phyloP scores from a whole-genome alignment of 2,113 vertebrate species.

The Phasianus colchicus region DNA sequence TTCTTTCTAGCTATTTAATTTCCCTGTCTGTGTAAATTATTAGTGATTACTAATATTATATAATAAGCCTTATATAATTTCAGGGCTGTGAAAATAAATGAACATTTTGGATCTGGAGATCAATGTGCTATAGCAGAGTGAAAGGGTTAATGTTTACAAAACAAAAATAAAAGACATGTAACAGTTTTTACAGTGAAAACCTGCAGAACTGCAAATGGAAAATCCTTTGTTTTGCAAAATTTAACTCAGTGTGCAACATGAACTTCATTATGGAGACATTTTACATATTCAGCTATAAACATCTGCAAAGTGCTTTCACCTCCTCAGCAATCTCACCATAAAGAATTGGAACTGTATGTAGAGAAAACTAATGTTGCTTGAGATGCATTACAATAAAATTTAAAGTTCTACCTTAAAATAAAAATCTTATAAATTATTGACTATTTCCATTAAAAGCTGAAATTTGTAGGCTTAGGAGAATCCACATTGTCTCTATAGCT shows the following conservation, averaged over 20 bases:
- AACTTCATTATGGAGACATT: not conserved
- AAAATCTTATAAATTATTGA: not conserved
- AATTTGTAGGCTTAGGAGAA: not conserved
- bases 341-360: not conserved
- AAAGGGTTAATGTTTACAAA: not conserved
- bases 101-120: accelerated
- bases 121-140: not conserved
- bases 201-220: not conserved
- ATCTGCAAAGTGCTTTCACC: not conserved
- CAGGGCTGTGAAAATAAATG: not conserved
- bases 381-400: not conserved
- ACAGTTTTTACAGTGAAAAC: not conserved
- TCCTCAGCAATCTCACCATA: not conserved
- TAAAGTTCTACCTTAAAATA: not conserved
- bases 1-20: not conserved
- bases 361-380: not conserved
- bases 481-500: not conserved
- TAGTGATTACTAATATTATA: not conserved
- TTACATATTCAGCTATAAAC: not conserved
- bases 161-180: not conserved
- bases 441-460: not conserved
- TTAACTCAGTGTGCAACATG: not conserved
- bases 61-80: not conserved
- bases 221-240: not conserved
- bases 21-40: not conserved